Evolutionary conservation across 1,140 invertebrate genomes (phyloP).

Genomic region (Cydia fagiglandana): DNA sequence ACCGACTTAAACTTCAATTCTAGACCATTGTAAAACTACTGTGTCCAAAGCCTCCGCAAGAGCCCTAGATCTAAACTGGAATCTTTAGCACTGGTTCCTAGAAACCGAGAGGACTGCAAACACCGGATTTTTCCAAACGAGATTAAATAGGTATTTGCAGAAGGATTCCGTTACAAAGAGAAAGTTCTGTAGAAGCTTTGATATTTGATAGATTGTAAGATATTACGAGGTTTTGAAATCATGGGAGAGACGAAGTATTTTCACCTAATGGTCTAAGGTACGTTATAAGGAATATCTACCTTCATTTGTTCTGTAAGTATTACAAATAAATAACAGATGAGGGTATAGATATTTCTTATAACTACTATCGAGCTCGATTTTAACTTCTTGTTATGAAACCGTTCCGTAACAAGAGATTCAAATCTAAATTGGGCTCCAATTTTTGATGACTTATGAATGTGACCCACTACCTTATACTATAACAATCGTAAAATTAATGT

Average conservation of each 20-base stretch:
- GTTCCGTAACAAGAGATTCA: too few relatives aligned
- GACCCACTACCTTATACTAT: too few relatives aligned
- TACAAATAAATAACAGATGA: too few relatives aligned
- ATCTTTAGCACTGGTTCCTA: not conserved
- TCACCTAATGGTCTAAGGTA: too few relatives aligned
- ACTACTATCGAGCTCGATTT: too few relatives aligned
- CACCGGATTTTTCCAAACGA: not conserved
- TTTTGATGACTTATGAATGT: too few relatives aligned
- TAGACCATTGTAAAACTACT: not conserved
- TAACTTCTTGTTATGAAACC: too few relatives aligned
- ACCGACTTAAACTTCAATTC: not conserved
- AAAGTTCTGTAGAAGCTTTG: not conserved
- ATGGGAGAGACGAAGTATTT: not conserved
- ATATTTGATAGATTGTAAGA: constrained; percentile 17
- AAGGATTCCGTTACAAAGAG: constrained; percentile 9
- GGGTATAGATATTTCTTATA: too few relatives aligned
- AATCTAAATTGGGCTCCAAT: too few relatives aligned
- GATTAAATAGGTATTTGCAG: constrained; percentile 7
- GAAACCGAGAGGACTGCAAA: not conserved
- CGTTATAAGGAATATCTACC: too few relatives aligned
- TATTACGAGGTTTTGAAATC: not conserved
- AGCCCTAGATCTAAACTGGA: not conserved
- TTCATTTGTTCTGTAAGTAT: too few relatives aligned
- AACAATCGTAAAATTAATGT: too few relatives aligned
- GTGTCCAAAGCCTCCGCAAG: not conserved